These are phyloP conservation scores for Samia ricini DNA, from an alignment of 1,140 invertebrate species.

Conservation along the genomic window DNA sequence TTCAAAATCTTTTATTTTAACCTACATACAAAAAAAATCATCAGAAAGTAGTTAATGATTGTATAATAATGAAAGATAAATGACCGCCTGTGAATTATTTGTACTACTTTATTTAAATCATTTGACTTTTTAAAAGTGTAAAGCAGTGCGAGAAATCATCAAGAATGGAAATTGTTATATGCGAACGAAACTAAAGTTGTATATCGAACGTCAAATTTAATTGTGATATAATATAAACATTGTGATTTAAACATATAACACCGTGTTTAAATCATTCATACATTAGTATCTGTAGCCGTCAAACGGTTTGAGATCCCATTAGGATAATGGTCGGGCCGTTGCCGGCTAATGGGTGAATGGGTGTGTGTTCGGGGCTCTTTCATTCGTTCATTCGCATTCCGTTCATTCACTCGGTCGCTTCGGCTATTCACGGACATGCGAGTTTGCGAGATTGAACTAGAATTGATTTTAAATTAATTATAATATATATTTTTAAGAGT, in stretches of 20 bases:
- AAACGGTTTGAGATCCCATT: slow-evolving; percentile 32
- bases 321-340: slow-evolving; percentile 38
- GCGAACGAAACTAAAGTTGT: too few species aligned
- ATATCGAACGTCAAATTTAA: neutral
- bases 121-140: too few species aligned
- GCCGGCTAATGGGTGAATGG: slow-evolving; percentile 36
- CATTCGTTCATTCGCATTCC: slow-evolving; percentile 35
- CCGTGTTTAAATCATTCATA: neutral
- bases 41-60: too few species aligned
- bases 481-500: neutral
- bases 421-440: slow-evolving; percentile 23
- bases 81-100: too few species aligned
- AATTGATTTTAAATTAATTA: slow-evolving; percentile 1
- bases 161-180: too few species aligned
- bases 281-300: neutral
- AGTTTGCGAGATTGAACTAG: neutral
- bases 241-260: neutral
- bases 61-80: too few species aligned
- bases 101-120: too few species aligned
- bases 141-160: too few species aligned
- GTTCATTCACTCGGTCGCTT: slow-evolving; percentile 27
- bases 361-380: slow-evolving; percentile 26
- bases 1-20: too few species aligned
- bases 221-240: neutral
- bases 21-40: too few species aligned